Conservation (phyloP, 2,888 invertebrate genomes). For the Drosophila mettleri region DNA sequence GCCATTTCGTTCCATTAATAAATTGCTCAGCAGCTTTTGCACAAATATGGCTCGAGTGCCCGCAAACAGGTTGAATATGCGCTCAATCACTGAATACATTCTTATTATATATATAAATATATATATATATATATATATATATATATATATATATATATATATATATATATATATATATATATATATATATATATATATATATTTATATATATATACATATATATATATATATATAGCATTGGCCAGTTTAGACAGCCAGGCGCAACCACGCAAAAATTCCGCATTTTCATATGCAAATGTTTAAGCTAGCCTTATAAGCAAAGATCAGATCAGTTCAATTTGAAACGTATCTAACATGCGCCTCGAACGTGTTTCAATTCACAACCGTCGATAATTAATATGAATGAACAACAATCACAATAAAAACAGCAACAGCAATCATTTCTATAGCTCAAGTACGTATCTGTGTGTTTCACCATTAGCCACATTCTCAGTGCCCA, state of each 20-base stretch:
- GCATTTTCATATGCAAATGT: conserved; percentile 61
- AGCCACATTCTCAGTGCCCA: conserved; percentile 7
- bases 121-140: not conserved
- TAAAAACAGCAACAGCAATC: not conserved
- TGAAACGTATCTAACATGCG: conserved; percentile 36
- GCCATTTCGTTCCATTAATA: conserved; percentile 66
- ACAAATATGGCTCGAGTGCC: conserved; percentile 68
- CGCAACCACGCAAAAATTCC: conserved; percentile 68
- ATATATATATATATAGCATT: conserved; percentile 4
- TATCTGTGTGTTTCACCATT: conserved; percentile 32
- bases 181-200: not conserved
- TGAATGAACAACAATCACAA: conserved; percentile 49
- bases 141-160: not conserved
- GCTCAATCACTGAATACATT: conserved; percentile 29
- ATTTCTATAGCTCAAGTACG: conserved; percentile 40
- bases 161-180: not conserved
- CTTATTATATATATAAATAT: not conserved
- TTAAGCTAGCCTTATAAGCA: conserved; percentile 56
- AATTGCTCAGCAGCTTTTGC: conserved; percentile 56
- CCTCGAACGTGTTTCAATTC: conserved; percentile 72
- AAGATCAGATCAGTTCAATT: conserved; percentile 43
- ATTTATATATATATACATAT: not conserved
- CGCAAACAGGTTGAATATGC: conserved; percentile 48
- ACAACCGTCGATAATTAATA: conserved; percentile 70
- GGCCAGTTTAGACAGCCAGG: conserved; percentile 49